Conservation (phyloP, 2,113 vertebrate species). For the Glaucidium brasilianum region DNA sequence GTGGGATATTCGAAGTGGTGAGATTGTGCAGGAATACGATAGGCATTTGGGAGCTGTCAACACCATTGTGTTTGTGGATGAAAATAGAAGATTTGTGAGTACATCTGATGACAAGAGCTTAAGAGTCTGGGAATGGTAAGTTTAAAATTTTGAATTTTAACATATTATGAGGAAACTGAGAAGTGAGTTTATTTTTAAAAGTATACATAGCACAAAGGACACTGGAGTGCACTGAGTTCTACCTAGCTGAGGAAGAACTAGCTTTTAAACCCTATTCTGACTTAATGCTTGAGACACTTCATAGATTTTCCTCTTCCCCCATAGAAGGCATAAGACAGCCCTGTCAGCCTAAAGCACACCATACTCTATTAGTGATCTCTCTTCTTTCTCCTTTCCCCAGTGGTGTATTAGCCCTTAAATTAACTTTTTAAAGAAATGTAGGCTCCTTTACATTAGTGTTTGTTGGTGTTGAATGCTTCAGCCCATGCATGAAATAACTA, state of each 20-base stretch:
- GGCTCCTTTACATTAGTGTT: not conserved
- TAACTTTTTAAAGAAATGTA: not conserved
- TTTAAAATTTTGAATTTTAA: conserved; percentile 31
- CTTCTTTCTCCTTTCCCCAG: not conserved
- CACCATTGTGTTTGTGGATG: conserved; percentile 99
- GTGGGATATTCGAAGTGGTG: conserved; percentile 94
- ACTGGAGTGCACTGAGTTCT: not conserved
- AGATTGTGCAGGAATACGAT: conserved; percentile 98
- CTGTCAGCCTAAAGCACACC: not conserved
- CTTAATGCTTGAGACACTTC: not conserved
- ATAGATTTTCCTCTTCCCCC: not conserved
- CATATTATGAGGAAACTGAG: not conserved
- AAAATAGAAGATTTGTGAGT: conserved; percentile 97
- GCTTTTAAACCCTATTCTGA: not conserved
- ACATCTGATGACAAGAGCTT: conserved; percentile 98
- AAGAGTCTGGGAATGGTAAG: conserved; percentile 98
- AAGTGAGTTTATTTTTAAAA: not conserved
- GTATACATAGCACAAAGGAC: not conserved
- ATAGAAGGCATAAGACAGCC: not conserved
- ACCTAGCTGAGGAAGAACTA: not conserved
- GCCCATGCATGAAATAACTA: not conserved
- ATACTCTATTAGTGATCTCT: not conserved
- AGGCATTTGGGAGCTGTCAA: conserved; percentile 97
- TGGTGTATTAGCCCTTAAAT: not conserved
- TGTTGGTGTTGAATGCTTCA: not conserved